Evolutionary conservation across 2,888 invertebrate species (phyloP).

Genomic region (Marasmarcha lunaedactyla): DNA sequence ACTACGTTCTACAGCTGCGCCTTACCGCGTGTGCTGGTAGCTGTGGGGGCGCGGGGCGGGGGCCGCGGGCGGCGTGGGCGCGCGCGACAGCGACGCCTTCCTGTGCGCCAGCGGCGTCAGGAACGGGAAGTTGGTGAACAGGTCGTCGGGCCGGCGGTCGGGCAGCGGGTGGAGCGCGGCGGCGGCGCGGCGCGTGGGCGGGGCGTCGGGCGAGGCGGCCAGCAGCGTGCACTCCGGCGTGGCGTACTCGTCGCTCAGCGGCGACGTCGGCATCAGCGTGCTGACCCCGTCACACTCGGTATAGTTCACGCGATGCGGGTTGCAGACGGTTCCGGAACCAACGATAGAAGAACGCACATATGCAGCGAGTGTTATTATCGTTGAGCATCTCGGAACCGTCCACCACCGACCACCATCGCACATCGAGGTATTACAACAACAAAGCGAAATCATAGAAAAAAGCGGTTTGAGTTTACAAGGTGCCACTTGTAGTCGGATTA

Average conservation of each 20-base stretch:
- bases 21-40: slow-evolving; percentile 3
- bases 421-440: too few relatives aligned
- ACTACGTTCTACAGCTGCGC: too few relatives aligned
- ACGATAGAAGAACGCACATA: too few relatives aligned
- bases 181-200: slow-evolving; percentile 60
- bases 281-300: too few relatives aligned
- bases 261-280: slow-evolving; percentile 1
- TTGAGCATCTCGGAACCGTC: too few relatives aligned
- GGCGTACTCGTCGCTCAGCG: slow-evolving; percentile 28
- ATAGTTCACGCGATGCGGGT: too few relatives aligned
- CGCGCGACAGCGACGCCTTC: slow-evolving; percentile 42
- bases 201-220: slow-evolving; percentile 45
- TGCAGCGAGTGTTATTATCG: too few relatives aligned
- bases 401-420: too few relatives aligned
- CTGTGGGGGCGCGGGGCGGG: slow-evolving; percentile 5
- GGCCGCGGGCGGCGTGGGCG: slow-evolving; percentile 4
- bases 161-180: slow-evolving; percentile 54
- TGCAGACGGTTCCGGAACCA: too few relatives aligned
- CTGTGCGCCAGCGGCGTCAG: slow-evolving; percentile 71
- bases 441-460: background rate
- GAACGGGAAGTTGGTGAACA: slow-evolving; percentile 69
- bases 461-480: too few relatives aligned
- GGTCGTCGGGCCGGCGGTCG: slow-evolving; percentile 61
- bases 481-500: too few relatives aligned
- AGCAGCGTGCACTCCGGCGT: slow-evolving; percentile 54